phyloP scores from a whole-genome alignment of 2,797 vertebrate genomes.

The Propithecus perrieri region DNA sequence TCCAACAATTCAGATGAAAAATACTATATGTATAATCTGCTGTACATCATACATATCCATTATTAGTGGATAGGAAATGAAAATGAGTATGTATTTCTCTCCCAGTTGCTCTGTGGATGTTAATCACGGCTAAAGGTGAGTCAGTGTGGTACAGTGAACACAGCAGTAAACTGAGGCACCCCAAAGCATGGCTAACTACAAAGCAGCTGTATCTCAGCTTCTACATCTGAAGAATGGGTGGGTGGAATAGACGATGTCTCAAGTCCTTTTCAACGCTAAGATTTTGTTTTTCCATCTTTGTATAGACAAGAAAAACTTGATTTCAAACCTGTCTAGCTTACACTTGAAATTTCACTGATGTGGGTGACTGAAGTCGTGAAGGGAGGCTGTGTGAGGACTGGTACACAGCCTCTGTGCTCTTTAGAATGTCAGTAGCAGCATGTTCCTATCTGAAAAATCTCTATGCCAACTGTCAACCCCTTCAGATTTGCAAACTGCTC shows the following conservation, averaged over 20 bases:
- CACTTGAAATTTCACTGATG: not conserved
- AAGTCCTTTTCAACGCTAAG: not conserved
- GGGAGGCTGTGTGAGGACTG: not conserved
- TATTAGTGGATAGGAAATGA: not conserved
- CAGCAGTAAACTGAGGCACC: not conserved
- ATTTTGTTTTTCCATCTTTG: conserved; percentile 6
- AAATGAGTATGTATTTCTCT: not conserved
- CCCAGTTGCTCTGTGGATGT: not conserved
- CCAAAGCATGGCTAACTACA: not conserved
- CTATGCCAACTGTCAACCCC: not conserved
- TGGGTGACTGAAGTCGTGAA: not conserved
- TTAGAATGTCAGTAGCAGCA: not conserved
- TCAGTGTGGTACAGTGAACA: not conserved
- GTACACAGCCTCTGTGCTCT: not conserved
- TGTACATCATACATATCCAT: not conserved
- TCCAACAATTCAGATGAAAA: conserved; percentile 34
- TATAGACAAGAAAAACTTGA: not conserved
- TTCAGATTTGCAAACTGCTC: conserved; percentile 7
- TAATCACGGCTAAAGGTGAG: not conserved
- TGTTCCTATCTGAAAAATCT: not conserved
- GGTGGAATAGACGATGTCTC: not conserved
- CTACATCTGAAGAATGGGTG: not conserved
- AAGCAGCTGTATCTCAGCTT: not conserved
- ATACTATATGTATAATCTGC: not conserved
- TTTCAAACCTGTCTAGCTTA: not conserved